Evolutionary conservation across 2,797 vertebrate species (phyloP).

Genomic region (Miichthys miiuy): DNA sequence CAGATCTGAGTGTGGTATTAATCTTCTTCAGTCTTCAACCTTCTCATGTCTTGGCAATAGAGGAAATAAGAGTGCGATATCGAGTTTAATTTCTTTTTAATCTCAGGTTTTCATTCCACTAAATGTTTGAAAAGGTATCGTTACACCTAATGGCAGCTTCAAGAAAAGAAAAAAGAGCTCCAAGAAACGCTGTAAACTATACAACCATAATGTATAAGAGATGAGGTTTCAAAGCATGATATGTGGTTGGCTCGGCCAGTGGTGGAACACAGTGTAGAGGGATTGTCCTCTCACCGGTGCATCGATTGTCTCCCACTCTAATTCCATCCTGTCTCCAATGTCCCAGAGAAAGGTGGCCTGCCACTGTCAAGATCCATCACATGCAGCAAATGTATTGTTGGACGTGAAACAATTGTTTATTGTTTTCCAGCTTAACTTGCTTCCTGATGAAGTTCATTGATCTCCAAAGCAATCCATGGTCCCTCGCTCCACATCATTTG

Average conservation of each 20-base stretch:
- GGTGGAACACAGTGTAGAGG: constrained; percentile 45
- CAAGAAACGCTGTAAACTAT: constrained; percentile 38
- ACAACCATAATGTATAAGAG: constrained; percentile 43
- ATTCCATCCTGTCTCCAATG: constrained; percentile 66
- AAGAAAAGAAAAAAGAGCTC: constrained; percentile 1
- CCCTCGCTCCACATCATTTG: constrained; percentile 59
- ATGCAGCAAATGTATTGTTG: constrained; percentile 54
- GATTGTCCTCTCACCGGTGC: constrained; percentile 60
- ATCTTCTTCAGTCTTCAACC: not conserved
- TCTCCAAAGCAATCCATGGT: constrained; percentile 66
- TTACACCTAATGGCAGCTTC: constrained; percentile 48
- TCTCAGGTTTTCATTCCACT: constrained; percentile 34
- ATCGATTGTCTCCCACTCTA: constrained; percentile 72
- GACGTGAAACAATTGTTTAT: constrained; percentile 77
- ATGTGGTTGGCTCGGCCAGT: constrained; percentile 38
- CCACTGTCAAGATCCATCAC: constrained; percentile 67
- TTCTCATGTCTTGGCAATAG: not conserved
- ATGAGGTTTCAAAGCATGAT: constrained; percentile 49
- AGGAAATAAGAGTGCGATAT: not conserved
- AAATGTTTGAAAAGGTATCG: constrained; percentile 6
- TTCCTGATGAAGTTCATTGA: constrained; percentile 81
- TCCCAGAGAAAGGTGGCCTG: constrained; percentile 60
- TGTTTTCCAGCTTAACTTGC: constrained; percentile 74
- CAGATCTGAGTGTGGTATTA: not conserved
- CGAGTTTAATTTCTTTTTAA: constrained; percentile 5